These are phyloP conservation scores for Sminthurinus signatus DNA, from an alignment of 1,140 invertebrate species.

Conservation along the genomic window DNA sequence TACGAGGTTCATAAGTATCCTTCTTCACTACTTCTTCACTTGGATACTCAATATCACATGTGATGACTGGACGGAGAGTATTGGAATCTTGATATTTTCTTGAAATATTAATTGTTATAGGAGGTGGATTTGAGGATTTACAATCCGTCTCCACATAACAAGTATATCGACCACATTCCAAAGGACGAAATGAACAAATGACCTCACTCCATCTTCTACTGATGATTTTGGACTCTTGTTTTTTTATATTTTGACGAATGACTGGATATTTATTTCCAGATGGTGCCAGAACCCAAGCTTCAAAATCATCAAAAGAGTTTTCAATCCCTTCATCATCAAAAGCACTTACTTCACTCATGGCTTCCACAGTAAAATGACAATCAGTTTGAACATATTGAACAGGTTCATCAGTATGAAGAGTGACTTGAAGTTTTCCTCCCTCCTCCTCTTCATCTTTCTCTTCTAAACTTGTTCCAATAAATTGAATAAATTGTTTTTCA, in stretches of 20 bases:
- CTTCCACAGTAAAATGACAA: background rate
- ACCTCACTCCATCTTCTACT: no score
- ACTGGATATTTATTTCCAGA: constrained; percentile 2
- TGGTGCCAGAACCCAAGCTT: background rate
- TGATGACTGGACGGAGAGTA: background rate
- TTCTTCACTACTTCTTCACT: background rate
- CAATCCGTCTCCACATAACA: background rate
- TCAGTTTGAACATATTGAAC: background rate
- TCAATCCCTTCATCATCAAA: background rate
- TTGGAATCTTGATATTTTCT: background rate
- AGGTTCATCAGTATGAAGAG: background rate
- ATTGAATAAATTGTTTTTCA: no score
- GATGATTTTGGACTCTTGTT: background rate
- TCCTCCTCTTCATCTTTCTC: no score
- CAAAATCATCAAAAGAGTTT: background rate
- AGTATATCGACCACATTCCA: constrained; percentile 14
- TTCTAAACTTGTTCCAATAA: no score
- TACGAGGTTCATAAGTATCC: background rate
- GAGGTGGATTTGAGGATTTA: background rate
- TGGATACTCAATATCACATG: constrained; percentile 10
- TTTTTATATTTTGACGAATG: no score
- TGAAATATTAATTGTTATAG: background rate
- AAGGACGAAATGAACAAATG: constrained; percentile 8
- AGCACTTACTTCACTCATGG: no score
- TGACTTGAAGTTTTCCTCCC: background rate